phyloP scores from a whole-genome alignment of 1,140 invertebrate species.

The Pectinophora gossypiella region DNA sequence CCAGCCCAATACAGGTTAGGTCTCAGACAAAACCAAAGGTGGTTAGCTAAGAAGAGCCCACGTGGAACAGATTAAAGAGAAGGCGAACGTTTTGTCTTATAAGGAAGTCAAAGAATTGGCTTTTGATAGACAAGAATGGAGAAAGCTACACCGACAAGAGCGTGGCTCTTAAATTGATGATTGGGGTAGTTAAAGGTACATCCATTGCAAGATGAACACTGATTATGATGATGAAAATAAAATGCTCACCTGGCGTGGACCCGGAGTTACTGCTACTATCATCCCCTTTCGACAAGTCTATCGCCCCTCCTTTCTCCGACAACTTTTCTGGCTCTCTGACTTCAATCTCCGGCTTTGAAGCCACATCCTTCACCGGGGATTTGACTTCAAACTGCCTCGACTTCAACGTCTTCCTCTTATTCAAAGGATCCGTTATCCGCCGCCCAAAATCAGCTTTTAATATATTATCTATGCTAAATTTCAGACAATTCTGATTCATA shows the following conservation, averaged over 20 bases:
- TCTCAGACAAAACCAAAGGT: too few relatives aligned
- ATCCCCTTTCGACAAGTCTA: slow-evolving; percentile 61
- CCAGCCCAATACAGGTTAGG: too few relatives aligned
- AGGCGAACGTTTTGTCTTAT: too few relatives aligned
- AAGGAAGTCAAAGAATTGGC: too few relatives aligned
- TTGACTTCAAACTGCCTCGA: slow-evolving; percentile 43
- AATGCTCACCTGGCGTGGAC: slow-evolving; percentile 44
- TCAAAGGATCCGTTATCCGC: slow-evolving; percentile 81
- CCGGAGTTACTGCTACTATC: slow-evolving; percentile 53
- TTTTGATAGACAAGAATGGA: too few relatives aligned
- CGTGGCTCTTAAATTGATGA: too few relatives aligned
- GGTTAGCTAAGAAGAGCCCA: too few relatives aligned
- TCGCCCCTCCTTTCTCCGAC: slow-evolving; percentile 48
- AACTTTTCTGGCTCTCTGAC: slow-evolving; percentile 54
- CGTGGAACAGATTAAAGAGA: too few relatives aligned
- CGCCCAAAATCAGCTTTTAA: slow-evolving; percentile 92
- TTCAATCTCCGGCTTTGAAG: slow-evolving; percentile 36
- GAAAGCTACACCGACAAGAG: too few relatives aligned
- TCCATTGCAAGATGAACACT: too few relatives aligned
- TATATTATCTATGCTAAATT: slow-evolving; percentile 96
- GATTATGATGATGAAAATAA: too few relatives aligned
- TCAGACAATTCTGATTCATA: slow-evolving; percentile 81
- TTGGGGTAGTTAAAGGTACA: too few relatives aligned
- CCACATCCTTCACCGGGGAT: slow-evolving; percentile 39
- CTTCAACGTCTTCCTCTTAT: slow-evolving; percentile 74